phyloP scores from a whole-genome alignment of 2,888 invertebrate species.

The Caenorhabditis angaria region DNA sequence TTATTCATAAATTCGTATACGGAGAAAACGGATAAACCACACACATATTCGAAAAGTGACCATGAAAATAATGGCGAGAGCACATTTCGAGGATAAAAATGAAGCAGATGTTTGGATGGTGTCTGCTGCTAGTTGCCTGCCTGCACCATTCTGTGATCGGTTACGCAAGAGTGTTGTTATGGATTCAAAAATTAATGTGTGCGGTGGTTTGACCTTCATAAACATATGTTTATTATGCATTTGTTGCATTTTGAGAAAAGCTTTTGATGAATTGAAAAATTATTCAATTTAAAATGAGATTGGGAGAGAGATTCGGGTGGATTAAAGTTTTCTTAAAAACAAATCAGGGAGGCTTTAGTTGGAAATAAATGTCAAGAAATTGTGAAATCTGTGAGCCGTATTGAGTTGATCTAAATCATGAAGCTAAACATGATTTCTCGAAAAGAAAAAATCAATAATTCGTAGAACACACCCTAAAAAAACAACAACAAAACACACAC shows the following conservation, averaged over 20 bases:
- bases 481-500: no score
- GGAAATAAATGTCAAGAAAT: no score
- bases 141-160: conserved; percentile 4
- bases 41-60: conserved; percentile 1
- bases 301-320: no score
- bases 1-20: background rate
- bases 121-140: background rate
- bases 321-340: no score
- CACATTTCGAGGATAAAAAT: background rate
- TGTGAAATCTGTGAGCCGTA: no score
- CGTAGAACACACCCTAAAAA: no score
- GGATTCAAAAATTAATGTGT: background rate
- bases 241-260: background rate
- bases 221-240: background rate
- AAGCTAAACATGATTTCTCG: no score
- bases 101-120: background rate
- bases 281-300: background rate
- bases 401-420: no score
- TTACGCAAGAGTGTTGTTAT: background rate
- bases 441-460: no score
- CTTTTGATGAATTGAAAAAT: background rate
- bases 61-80: background rate
- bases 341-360: no score
- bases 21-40: no score
- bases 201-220: conserved; percentile 1